Base-by-base conservation (phyloP, 2,797 vertebrate species). In the Epinephelus coioides region DNA sequence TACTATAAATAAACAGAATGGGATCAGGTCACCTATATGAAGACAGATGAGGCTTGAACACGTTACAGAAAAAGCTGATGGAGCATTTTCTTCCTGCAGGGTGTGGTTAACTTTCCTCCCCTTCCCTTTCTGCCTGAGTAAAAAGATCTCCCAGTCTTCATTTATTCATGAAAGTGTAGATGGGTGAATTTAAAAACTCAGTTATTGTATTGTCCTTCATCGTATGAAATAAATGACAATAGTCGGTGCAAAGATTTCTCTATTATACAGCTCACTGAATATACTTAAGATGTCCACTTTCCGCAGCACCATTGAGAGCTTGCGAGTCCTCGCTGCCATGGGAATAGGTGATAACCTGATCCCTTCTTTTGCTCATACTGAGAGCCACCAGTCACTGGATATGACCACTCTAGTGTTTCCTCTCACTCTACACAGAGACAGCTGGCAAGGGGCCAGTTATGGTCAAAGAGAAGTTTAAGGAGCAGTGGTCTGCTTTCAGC, bases 361-460 rank as follows among this genome's bases (percentile, higher is more conserved):
- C 85, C 62, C 63, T 75, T 71, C 7, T 81, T 88, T 83, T 73
- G 51, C 53, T 66, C 19, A 68, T 27, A 71, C 57, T 62, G 76
- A 88, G 73, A 84, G 56, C 74, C 54, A 61, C 55, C 19, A 21
- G 91, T 89, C 87, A 95, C 72, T 82, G 70, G 90, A 94, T 93
- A 89, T 7, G 14, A 61, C 66, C 40, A 25, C 61, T 88, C 83
- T 91, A 85, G 59, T 71, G 86, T 94, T 94, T 93, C 91, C 72
- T 82, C 78, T 80, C 60, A 67, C 44, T 76, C 73, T 57, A 30
- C 65, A 63, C 15, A 70, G 43, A 59, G 55, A 76, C 82, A 82
- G 64, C 67, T 86, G 82, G 69, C 73, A 72, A 60, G 5, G 34
- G 57, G 63, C 44, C 69, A 53, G 0, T 49, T 57, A 21, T 34